A percentile compares a stretch with the other conserved stretches of the same genome.
phyloP scores from a whole-genome alignment of 2,797 vertebrate genomes.

The Distichodus sexfasciatus region DNA sequence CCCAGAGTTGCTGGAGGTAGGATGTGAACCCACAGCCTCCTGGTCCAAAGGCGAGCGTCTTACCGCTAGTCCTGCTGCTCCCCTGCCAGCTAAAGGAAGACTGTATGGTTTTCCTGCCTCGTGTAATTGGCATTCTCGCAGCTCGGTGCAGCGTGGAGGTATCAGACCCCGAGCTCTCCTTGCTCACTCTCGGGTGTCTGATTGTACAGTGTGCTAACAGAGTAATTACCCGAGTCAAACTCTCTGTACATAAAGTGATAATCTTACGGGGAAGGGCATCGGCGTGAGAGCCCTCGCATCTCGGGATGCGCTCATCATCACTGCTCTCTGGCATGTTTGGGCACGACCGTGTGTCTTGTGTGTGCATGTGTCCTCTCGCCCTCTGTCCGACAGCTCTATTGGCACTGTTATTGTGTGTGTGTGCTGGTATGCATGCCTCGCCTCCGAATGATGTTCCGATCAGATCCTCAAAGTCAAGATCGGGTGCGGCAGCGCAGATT shows the following conservation, averaged over 20 bases:
- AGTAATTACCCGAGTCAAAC: slow-evolving; percentile 8
- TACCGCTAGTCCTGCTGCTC: too few species aligned
- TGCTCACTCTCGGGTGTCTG: background rate
- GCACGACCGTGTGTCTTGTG: background rate
- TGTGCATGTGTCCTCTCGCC: background rate
- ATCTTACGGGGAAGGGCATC: slow-evolving; percentile 15
- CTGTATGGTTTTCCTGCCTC: background rate
- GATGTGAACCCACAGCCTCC: too few species aligned
- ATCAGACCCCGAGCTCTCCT: background rate
- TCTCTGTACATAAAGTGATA: slow-evolving; percentile 11
- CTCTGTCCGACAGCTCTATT: background rate
- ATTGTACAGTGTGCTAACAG: background rate
- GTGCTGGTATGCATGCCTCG: background rate
- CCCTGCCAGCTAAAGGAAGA: background rate
- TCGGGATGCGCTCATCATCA: background rate
- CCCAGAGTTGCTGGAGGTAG: too few species aligned
- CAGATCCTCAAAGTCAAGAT: background rate
- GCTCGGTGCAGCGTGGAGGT: background rate
- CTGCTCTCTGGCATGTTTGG: background rate
- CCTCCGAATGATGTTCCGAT: background rate
- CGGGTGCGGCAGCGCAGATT: background rate
- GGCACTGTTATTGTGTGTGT: background rate
- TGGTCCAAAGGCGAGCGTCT: too few species aligned
- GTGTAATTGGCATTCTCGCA: background rate
- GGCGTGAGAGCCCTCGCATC: background rate